A percentile compares a stretch with the other conserved stretches of the same genome.
Evolutionary conservation across 2,113 vertebrate species (phyloP).

Genomic region (Elanus axillaris): DNA sequence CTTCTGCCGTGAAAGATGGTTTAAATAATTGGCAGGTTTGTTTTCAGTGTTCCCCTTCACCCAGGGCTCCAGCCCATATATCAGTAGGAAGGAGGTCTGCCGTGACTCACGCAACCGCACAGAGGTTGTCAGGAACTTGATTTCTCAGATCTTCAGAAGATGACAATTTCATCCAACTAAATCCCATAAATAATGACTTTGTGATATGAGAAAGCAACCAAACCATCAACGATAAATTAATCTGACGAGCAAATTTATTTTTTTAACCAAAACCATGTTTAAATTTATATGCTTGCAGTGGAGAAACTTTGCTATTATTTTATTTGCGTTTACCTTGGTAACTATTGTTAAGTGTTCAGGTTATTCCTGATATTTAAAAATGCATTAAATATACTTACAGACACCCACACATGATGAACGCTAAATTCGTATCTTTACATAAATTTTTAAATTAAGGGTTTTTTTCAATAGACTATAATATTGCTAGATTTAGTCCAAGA

Average conservation of each 20-base stretch:
- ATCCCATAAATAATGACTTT: background rate
- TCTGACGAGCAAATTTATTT: background rate
- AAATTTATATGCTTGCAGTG: background rate
- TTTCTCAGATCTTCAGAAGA: background rate
- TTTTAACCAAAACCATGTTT: background rate
- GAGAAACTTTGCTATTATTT: background rate
- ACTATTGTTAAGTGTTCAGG: background rate
- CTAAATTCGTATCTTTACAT: background rate
- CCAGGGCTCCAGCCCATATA: background rate
- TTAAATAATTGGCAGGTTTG: background rate
- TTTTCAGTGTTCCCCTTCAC: background rate
- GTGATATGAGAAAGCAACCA: background rate
- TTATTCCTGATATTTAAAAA: background rate
- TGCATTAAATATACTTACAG: background rate
- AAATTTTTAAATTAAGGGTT: background rate
- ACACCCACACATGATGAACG: background rate
- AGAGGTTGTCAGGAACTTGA: background rate
- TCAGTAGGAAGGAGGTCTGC: background rate
- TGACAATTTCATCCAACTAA: background rate
- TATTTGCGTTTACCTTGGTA: background rate
- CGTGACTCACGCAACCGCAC: accelerated
- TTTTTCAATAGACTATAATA: background rate
- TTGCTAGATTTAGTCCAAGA: background rate
- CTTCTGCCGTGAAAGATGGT: background rate
- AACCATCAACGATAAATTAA: background rate